These are phyloP conservation scores for Litoditis marina DNA, from an alignment of 2,888 invertebrate genomes.

Conservation along the genomic window DNA sequence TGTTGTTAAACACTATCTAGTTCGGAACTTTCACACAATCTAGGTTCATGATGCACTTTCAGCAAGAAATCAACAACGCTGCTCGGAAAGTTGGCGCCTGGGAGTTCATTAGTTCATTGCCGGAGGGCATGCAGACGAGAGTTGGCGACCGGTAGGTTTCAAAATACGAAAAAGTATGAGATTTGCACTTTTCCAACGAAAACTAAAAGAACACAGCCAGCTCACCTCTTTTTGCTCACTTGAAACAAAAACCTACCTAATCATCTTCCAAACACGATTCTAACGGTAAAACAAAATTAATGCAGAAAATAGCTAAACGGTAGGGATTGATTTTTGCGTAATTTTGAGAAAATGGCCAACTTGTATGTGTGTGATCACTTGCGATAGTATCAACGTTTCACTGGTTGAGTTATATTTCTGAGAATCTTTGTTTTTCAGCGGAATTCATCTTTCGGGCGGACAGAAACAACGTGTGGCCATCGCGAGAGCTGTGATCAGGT, in stretches of 20 bases:
- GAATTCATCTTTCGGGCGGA: conserved; percentile 49
- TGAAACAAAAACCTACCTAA: too few species aligned
- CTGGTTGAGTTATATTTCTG: too few species aligned
- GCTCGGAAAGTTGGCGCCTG: conserved; percentile 59
- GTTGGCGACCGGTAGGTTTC: conserved; percentile 50
- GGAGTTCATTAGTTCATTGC: conserved; percentile 55
- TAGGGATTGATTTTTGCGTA: not conserved
- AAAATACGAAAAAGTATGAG: not conserved
- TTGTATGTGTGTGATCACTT: too few species aligned
- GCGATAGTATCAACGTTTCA: too few species aligned
- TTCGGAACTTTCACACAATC: not conserved
- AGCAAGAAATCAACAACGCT: conserved; percentile 58
- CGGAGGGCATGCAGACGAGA: conserved; percentile 59
- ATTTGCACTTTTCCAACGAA: not conserved
- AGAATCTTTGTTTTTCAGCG: conserved; percentile 27
- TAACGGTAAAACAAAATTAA: too few species aligned
- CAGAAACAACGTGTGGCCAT: conserved; percentile 60
- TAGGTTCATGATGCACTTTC: conserved; percentile 1
- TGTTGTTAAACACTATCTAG: too few species aligned
- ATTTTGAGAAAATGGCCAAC: not conserved
- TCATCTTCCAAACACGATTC: too few species aligned
- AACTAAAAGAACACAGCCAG: not conserved
- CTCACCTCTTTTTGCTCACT: too few species aligned
- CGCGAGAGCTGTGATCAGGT: conserved; percentile 54
- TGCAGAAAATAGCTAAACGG: too few species aligned